phyloP scores from a whole-genome alignment of 64 coral and sea anemone genomes.

The Dendrophyllia cribrosa region DNA sequence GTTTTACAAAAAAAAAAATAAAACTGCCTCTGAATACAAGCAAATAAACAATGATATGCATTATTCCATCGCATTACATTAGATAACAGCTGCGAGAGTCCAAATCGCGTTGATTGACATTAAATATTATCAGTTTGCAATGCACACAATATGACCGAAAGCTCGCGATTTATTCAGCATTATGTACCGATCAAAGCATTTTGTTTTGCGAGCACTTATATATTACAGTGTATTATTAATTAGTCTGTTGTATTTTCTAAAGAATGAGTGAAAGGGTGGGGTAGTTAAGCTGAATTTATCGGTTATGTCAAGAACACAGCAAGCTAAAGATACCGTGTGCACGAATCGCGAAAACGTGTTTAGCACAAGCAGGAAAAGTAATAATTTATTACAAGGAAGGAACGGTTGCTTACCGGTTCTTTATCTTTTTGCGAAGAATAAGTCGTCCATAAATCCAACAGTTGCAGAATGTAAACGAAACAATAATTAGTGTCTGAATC shows the following conservation, averaged over 20 bases:
- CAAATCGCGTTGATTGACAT: neutral
- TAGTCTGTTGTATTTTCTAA: neutral
- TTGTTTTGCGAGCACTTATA: neutral
- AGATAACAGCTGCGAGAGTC: neutral
- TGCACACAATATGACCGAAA: neutral
- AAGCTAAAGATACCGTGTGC: neutral
- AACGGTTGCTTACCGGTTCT: slow-evolving; percentile 29
- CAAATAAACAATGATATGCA: neutral
- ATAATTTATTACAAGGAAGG: neutral
- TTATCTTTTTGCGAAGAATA: neutral
- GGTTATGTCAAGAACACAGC: neutral
- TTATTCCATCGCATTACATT: no score
- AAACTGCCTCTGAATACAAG: neutral
- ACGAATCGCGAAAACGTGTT: neutral
- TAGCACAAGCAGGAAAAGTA: no score
- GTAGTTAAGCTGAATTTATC: slow-evolving; percentile 14
- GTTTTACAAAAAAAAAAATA: neutral
- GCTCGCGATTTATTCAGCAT: neutral
- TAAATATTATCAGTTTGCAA: neutral
- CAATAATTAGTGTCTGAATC: neutral
- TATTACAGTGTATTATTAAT: neutral
- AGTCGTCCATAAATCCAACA: neutral
- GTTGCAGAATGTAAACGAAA: slow-evolving; percentile 9
- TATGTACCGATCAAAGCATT: neutral
- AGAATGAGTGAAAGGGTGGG: slow-evolving; percentile 20